Evolutionary conservation across 2,888 invertebrate species (phyloP).

Genomic region (Ceriagrion tenellum): DNA sequence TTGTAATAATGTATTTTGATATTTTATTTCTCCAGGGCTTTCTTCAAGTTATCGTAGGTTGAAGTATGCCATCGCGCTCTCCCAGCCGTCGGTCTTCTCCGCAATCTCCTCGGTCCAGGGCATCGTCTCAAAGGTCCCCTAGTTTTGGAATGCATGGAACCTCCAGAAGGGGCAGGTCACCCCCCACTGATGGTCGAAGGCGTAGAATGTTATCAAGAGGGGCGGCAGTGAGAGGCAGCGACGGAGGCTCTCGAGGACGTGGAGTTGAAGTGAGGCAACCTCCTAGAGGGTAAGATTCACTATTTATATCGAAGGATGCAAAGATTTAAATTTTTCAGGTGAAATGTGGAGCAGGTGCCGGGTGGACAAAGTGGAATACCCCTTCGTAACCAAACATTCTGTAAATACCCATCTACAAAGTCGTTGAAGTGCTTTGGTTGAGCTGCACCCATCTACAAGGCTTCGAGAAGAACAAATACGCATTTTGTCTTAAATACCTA

Average conservation of each 20-base stretch:
- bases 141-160: slow-evolving; percentile 7
- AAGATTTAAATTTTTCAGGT: no score
- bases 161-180: slow-evolving; percentile 37
- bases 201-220: slow-evolving; percentile 4
- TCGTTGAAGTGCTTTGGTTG: no score
- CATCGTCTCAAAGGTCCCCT: slow-evolving; percentile 44
- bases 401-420: no score
- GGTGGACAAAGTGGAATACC: no score
- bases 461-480: no score
- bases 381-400: no score
- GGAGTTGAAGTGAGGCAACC: not conserved
- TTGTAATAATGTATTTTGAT: not conserved
- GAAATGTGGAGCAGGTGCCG: no score
- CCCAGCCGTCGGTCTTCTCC: slow-evolving; percentile 17
- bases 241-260: not conserved
- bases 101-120: not conserved
- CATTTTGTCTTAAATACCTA: no score
- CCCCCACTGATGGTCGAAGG: not conserved
- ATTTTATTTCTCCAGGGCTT: not conserved
- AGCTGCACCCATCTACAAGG: no score
- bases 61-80: slow-evolving; percentile 32
- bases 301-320: no score
- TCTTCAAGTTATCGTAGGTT: not conserved
- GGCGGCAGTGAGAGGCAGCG: not conserved
- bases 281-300: not conserved